Conservation (phyloP, 35 echinoderm and acorn worm genomes). For the Ophioderma brevispina region DNA sequence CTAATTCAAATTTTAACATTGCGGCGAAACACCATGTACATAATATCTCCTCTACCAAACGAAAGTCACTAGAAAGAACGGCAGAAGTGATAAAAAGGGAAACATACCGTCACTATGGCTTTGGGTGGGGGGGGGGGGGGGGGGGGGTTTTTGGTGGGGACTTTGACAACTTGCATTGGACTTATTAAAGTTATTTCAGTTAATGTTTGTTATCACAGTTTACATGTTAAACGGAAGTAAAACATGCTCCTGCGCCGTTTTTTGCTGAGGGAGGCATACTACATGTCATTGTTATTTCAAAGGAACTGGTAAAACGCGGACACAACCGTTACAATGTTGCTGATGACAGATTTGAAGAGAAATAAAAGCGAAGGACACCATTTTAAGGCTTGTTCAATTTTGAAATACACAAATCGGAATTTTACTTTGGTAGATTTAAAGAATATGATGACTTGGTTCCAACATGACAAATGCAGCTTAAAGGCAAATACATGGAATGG, state of each 20-base stretch:
- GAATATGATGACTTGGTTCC: neutral
- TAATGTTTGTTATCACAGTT: too few species aligned
- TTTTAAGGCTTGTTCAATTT: too few species aligned
- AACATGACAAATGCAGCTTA: neutral
- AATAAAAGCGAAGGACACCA: neutral
- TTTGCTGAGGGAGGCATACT: slow-evolving; percentile 83
- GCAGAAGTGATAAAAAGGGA: too few species aligned
- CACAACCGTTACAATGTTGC: neutral
- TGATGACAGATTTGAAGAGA: neutral
- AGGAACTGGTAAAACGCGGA: neutral
- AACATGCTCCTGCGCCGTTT: neutral
- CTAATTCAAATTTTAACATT: too few species aligned
- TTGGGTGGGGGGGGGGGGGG: too few species aligned
- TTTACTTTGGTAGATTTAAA: neutral
- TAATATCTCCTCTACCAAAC: too few species aligned
- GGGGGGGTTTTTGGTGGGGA: too few species aligned
- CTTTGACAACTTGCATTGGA: too few species aligned
- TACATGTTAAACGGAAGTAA: neutral
- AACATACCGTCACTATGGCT: too few species aligned
- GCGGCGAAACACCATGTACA: too few species aligned
- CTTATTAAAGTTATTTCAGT: too few species aligned
- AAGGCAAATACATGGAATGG: neutral
- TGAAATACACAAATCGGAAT: neutral
- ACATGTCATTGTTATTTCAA: slow-evolving; percentile 33
- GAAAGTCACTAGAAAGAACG: too few species aligned